Percentiles rank a stretch among this genome's conserved stretches.
These are phyloP conservation scores for Drosophila nigrodunni DNA, from an alignment of 1,140 invertebrate genomes.

Conservation along the genomic window DNA sequence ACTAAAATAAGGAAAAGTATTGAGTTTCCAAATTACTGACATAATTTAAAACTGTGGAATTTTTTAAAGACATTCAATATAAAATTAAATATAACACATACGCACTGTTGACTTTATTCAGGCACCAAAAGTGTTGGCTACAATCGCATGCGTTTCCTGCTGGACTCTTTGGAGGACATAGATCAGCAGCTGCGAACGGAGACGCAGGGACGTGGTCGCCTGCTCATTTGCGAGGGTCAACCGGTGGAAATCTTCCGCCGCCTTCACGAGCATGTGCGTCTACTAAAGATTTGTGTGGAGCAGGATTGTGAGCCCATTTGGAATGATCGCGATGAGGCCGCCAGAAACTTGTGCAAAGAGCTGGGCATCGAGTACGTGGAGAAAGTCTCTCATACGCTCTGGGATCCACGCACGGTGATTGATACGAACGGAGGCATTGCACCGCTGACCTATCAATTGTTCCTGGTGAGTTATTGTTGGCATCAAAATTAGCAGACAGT, in stretches of 20 bases:
- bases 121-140: conserved; percentile 88
- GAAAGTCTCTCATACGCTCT: conserved; percentile 90
- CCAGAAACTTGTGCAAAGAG: conserved; percentile 86
- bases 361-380: conserved; percentile 86
- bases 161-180: conserved; percentile 89
- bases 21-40: no score
- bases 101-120: conserved; percentile 54
- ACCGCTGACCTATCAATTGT: conserved; percentile 91
- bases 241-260: conserved; percentile 87
- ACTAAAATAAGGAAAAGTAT: no score
- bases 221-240: conserved; percentile 88
- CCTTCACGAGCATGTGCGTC: conserved; percentile 86
- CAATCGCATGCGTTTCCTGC: conserved; percentile 89
- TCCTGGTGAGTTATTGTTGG: conserved; percentile 85
- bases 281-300: conserved; percentile 88
- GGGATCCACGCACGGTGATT: conserved; percentile 89
- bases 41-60: no score
- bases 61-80: neutral
- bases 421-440: conserved; percentile 89
- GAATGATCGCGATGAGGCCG: conserved; percentile 87
- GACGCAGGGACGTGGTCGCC: conserved; percentile 85
- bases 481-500: neutral
- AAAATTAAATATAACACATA: neutral
- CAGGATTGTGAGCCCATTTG: conserved; percentile 91
- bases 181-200: conserved; percentile 86